Evolutionary conservation across 2,113 vertebrate species (phyloP).

Genomic region (Turnix velox): DNA sequence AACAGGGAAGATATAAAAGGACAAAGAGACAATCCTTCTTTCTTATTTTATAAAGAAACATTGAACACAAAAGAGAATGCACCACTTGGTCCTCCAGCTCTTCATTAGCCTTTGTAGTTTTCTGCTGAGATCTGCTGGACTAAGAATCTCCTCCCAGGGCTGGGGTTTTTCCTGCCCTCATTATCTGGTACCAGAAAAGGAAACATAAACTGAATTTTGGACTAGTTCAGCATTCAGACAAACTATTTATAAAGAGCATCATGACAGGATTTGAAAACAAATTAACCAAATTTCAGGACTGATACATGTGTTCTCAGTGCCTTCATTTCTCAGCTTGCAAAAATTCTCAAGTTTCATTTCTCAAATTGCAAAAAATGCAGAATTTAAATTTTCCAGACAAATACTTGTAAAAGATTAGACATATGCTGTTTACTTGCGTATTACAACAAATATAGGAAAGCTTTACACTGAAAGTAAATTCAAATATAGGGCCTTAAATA

Average conservation of each 20-base stretch:
- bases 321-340: background rate
- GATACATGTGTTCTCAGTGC: background rate
- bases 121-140: background rate
- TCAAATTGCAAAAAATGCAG: background rate
- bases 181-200: background rate
- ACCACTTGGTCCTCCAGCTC: background rate
- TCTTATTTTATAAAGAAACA: background rate
- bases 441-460: constrained; percentile 54
- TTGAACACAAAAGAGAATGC: background rate
- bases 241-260: background rate
- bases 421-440: constrained; percentile 51
- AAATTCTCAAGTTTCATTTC: no score
- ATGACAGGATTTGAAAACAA: background rate
- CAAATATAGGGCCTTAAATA: constrained; percentile 62
- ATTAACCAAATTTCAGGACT: background rate
- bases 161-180: background rate
- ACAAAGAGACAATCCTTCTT: background rate
- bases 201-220: background rate
- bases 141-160: background rate
- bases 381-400: constrained; percentile 35
- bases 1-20: background rate
- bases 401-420: constrained; percentile 53
- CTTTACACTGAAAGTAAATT: constrained; percentile 53
- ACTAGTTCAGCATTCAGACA: background rate
- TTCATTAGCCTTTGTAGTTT: background rate